phyloP scores from a whole-genome alignment of 2,888 invertebrate genomes.

The Acronicta aceris region DNA sequence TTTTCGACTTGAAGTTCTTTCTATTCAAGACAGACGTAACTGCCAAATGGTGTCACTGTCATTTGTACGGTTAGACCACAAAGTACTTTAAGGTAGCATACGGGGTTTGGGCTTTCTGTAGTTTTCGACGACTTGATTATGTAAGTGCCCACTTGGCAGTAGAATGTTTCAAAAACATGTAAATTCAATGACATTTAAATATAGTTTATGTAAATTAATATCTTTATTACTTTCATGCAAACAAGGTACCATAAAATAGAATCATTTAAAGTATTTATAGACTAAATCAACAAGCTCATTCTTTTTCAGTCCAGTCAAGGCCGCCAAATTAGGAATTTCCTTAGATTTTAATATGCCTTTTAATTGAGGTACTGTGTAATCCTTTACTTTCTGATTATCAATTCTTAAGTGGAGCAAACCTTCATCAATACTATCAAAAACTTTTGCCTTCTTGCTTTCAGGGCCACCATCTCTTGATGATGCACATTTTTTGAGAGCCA shows the following conservation, averaged over 20 bases:
- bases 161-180: too few relatives aligned
- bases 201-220: too few relatives aligned
- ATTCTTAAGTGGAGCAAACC: slow-evolving; percentile 68
- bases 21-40: too few relatives aligned
- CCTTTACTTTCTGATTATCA: slow-evolving; percentile 63
- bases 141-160: too few relatives aligned
- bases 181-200: too few relatives aligned
- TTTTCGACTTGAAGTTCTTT: too few relatives aligned
- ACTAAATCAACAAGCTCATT: slow-evolving; percentile 77
- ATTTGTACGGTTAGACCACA: too few relatives aligned
- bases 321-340: slow-evolving; percentile 66
- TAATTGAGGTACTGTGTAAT: slow-evolving; percentile 76
- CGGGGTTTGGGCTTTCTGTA: too few relatives aligned
- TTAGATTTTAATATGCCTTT: slow-evolving; percentile 74
- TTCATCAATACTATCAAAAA: slow-evolving; percentile 68
- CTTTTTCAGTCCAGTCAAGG: slow-evolving; percentile 77
- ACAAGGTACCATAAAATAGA: not conserved
- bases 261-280: slow-evolving; percentile 67
- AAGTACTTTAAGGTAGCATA: too few relatives aligned
- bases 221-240: not conserved
- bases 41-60: too few relatives aligned
- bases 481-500: slow-evolving; percentile 68
- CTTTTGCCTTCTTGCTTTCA: slow-evolving; percentile 61
- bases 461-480: slow-evolving; percentile 45
- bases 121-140: too few relatives aligned